Base-by-base conservation (phyloP, 2,113 vertebrate genomes). In the Pungitius pungitius region DNA sequence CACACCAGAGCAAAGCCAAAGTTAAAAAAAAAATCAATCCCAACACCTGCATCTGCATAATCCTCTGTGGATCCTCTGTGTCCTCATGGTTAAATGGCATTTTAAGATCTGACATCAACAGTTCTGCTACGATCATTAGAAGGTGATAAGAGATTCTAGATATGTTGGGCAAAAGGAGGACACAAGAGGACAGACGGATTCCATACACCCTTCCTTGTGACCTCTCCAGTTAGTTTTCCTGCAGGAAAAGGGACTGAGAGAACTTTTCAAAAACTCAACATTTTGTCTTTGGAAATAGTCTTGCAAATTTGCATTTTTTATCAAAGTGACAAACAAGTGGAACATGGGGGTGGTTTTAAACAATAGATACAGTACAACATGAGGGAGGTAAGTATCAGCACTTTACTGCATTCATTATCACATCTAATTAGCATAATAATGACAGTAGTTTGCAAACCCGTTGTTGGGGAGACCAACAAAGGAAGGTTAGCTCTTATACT, bases 371-470 rank as follows among this genome's bases (percentile, higher is more conserved):
- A 10, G 2, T 49, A 49, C 73, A 75, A 56, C 69, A 68, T 12
- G 20, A 78, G 55, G 71, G 76, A 82, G 81, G 52, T 51, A 63
- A 70, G 82, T 64, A 62, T 75, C 11, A 24, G 56, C 47, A 75
- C 71, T 73, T 35, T 4, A 35, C 75, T 64, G 77, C 55, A 73
- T 72, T 73, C 67, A 86, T 85, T 74, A 86, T 77, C 60, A 63
- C 71, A 24, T 22, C 45, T 64, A 73, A 89, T 89, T 82, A 87
- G 70, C 87, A 87, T 87, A 75, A 80, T 69, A 42, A 68, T 83
- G 30, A n/a, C 60, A 63, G 61, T 59, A 57, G 72, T 87, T 87
- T 81, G 81, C 64, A 87, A 87, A 74, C 57, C 77, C 77, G 57
- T 85, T 78, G 26, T 37, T 67, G 66, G 45, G 52, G 39, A 75